Evolutionary conservation across 2,888 invertebrate species (phyloP).

Genomic region (Poecilobothrus nobilitatus): DNA sequence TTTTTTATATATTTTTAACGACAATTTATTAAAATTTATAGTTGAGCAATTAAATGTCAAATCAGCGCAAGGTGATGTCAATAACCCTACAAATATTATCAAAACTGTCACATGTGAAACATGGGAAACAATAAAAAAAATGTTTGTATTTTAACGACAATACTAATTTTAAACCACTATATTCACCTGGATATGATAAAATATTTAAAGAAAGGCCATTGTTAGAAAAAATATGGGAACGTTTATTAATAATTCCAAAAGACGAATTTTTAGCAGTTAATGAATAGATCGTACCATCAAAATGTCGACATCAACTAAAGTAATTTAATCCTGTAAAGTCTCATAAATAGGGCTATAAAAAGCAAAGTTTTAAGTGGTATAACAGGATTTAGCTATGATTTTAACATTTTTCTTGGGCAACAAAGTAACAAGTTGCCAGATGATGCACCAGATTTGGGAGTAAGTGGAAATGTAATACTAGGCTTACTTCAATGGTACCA

Average conservation of each 20-base stretch:
- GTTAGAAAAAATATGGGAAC: no score
- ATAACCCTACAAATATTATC: no score
- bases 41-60: constrained; percentile 17
- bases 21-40: constrained; percentile 16
- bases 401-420: constrained; percentile 12
- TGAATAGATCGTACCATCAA: constrained; percentile 30
- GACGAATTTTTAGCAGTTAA: constrained; percentile 31
- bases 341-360: constrained; percentile 35
- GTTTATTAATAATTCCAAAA: constrained; percentile 20
- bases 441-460: constrained; percentile 12
- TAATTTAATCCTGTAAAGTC: constrained; percentile 36
- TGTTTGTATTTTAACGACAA: no score
- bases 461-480: constrained; percentile 13
- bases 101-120: no score
- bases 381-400: constrained; percentile 13
- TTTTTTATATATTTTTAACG: constrained; percentile 14
- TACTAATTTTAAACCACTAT: no score
- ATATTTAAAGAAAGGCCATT: no score
- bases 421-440: constrained; percentile 13
- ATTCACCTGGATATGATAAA: no score
- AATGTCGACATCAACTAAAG: constrained; percentile 25
- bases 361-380: constrained; percentile 34
- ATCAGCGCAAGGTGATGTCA: constrained; percentile 9
- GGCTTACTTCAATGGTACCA: background rate
- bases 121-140: no score